Evolutionary conservation across 2,113 vertebrate genomes (phyloP), one percentile per base, ranked within the genome.

Genomic region (Rhinopithecus roxellana): DNA sequence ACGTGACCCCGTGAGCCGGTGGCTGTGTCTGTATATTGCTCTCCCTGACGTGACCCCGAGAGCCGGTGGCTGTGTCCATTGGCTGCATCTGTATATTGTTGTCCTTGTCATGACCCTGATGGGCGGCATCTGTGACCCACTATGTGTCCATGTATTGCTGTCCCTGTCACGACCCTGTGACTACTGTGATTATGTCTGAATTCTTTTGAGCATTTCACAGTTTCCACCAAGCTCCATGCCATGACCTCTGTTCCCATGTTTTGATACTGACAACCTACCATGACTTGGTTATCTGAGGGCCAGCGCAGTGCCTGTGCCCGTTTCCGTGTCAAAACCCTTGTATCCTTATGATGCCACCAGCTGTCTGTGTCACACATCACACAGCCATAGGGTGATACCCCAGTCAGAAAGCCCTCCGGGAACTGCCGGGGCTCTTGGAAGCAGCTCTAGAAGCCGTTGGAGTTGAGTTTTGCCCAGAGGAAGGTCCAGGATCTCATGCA

Each of bases 1-100:
- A 8, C 0, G 0, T 7, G 6, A 55, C 52, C 6, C 52, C 0
- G 7, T 22, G 55, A 57, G 57, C 20, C 23, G 57, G 20, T 8
- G 55, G 55, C 32, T 2, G 5, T 32, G 18, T 40, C 40, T 40
- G 40, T 40, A 40, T 40, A 40, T 40, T 40, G 40, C n/a, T n/a
- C n/a, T n/a, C n/a, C n/a, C n/a, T n/a, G n/a, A n/a, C n/a, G n/a
- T n/a, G 1, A 69, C 25, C 11, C 16, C 8, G 59, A 12, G 9
- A 61, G 59, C 59, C 9, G 25, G 59, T 61, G 59, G 9, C 25
- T 64, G 61, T 64, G 61, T 30, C 61, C 57, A 57, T 8, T 64
- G 61, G 9, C 61, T 64, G 27, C 12, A 27, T 30, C 61, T 7
- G 6, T 69, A 6, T 25, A 40, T 25, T 13, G 38, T 25, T 23